phyloP scores from a whole-genome alignment of 2,888 invertebrate genomes.

The Drosophila pseudotalamancana region DNA sequence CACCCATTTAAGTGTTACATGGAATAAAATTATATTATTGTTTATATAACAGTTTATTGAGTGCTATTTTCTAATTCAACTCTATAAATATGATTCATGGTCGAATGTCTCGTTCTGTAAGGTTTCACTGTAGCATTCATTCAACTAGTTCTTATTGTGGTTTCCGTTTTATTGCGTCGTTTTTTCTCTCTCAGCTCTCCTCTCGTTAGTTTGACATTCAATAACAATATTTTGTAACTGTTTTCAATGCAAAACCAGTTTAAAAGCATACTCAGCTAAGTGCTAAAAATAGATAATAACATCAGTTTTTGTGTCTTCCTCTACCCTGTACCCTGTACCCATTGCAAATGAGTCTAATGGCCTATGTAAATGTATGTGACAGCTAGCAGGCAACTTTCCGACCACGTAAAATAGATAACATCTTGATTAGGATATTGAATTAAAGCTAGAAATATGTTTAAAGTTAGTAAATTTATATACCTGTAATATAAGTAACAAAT shows the following conservation, averaged over 20 bases:
- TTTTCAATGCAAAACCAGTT: constrained; percentile 61
- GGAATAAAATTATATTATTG: too few relatives aligned
- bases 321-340: not conserved
- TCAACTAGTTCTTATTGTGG: constrained; percentile 30
- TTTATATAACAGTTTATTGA: not conserved
- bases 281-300: constrained; percentile 51
- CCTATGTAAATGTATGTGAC: not conserved
- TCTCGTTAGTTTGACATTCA: constrained; percentile 48
- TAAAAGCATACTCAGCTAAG: constrained; percentile 18
- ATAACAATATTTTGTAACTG: constrained; percentile 58
- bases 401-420: too few relatives aligned
- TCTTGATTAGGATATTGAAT: too few relatives aligned
- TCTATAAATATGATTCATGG: not conserved
- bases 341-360: not conserved
- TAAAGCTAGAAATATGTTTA: too few relatives aligned
- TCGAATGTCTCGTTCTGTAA: not conserved
- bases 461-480: too few relatives aligned
- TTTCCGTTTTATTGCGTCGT: constrained; percentile 51
- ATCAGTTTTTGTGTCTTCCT: constrained; percentile 17
- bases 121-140: constrained; percentile 46
- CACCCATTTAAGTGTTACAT: too few relatives aligned
- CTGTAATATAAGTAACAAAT: too few relatives aligned
- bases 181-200: constrained; percentile 23
- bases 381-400: too few relatives aligned
- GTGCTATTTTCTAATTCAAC: not conserved